phyloP scores from a whole-genome alignment of 2,797 vertebrate genomes.

The Enteromius viviparus region DNA sequence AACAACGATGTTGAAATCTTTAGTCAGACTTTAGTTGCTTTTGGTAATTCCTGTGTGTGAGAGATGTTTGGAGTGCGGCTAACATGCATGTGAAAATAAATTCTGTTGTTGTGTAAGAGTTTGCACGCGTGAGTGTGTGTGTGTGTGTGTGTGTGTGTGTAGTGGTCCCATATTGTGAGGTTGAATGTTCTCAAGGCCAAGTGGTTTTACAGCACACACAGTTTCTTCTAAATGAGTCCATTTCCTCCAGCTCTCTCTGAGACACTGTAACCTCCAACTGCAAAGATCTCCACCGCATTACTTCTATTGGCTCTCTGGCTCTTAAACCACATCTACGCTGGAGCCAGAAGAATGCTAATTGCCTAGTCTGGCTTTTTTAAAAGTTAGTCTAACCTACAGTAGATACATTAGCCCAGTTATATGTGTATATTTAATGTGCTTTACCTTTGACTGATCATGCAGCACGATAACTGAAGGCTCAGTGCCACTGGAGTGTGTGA shows the following conservation, averaged over 20 bases:
- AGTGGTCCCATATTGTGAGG: not conserved
- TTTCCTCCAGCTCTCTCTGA: conserved; percentile 39
- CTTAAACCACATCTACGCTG: conserved; percentile 25
- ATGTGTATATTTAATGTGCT: not conserved
- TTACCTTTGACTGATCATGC: not conserved
- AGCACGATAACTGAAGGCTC: not conserved
- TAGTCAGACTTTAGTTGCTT: conserved; percentile 68
- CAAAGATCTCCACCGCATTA: conserved; percentile 47
- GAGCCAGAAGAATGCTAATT: conserved; percentile 28
- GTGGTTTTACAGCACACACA: conserved; percentile 40
- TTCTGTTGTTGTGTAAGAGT: conserved; percentile 56
- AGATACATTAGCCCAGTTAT: not conserved
- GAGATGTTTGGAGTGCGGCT: conserved; percentile 63
- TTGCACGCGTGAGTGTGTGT: conserved; percentile 34
- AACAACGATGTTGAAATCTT: conserved; percentile 58
- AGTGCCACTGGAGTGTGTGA: not conserved
- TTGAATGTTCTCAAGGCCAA: conserved; percentile 38
- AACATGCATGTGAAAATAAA: conserved; percentile 61
- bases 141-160: conserved; percentile 1
- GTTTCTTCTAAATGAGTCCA: conserved; percentile 51
- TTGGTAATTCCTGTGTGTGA: conserved; percentile 71
- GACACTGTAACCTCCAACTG: conserved; percentile 42
- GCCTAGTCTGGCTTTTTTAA: conserved; percentile 12
- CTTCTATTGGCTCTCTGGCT: conserved; percentile 41
- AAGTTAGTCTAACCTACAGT: conserved; percentile 20